Base-by-base conservation (phyloP, 2,888 invertebrate genomes). In the Steinernema carpocapsae region DNA sequence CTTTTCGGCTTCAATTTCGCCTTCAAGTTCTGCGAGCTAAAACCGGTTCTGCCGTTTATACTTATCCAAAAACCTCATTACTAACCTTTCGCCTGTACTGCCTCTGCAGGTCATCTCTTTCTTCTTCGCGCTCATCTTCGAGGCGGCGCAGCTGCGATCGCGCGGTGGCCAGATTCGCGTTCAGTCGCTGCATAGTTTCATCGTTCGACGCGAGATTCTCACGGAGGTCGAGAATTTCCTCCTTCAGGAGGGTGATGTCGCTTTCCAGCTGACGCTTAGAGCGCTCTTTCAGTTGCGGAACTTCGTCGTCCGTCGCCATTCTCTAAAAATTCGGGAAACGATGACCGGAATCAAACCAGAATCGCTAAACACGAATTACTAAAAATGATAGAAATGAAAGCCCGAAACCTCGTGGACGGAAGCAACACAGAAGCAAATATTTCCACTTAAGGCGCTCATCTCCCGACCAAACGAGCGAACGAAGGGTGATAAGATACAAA, bases 101-200 rank as follows among this genome's bases (percentile, higher is more conserved):
- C 48, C 48, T 48, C 19, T 48, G 48, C 48, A 19, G n/a, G 14
- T 48, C 17, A 14, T 48, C 19, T 4, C 17, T 48, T 14, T 17
- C 48, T 14, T 48, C 48, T 48, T 48, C 48, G 17, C 48, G 48
- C 17, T 48, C 48, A n/a, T 48, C 48, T 48, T 48, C 48, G 19
- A 19, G 2, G n/a, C 19, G 48, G 14, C 48, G 48, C 48, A 19
- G n/a, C 48, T 48, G 48, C 17, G 17, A n/a, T 48, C 48, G 4
- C 17, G 19, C 19, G 3, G 48, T 48, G 4, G 17, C n/a, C 19
- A 48, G 4, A n/a, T 48, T 17, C 17, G n/a, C 19, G 48, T 48
- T 48, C 48, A 48, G 19, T 4, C 48, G 48, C 17, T n/a, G 48
- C 4, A 48, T 14, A 14, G 48, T 48, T 19, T 48, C n/a, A 3